Base-by-base conservation (phyloP, 2,888 invertebrate species). In the Chorisops tibialis region DNA sequence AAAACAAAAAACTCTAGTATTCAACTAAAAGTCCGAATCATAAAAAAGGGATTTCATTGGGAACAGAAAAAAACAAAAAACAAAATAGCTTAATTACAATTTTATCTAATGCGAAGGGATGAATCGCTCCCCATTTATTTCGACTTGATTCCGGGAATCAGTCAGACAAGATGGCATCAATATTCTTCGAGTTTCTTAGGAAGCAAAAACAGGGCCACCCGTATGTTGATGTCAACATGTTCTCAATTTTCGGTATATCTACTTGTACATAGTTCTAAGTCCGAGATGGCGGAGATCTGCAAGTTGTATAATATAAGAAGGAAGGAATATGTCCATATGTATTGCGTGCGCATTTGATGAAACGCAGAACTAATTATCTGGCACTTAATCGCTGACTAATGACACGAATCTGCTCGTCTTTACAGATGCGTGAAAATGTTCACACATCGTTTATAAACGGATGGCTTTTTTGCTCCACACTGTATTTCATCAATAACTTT, bases 371-470 rank as follows among this genome's bases (percentile, higher is more conserved):
- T 51, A 63, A 63, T 63, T 59, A 59, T 59, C 52, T 48, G 63
- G 54, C 63, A 63, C 63, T 63, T 63, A 63, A 63, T 63, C 60
- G 59, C 54, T 54, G 52, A 59, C 60, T 59, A 63, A 63, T 63
- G 63, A 59, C 19, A 52, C 63, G 60, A 48, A 60, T 54, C 63
- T n/a, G 54, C 43, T 43, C 35, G 58, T 58, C 18, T 18, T 38
- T 59, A 24, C 43, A 59, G 59, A 52, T 59, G 51, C 59, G 50
- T 43, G 45, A 51, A 51, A 48, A 47, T 63, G 47, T 63, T 63
- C 63, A 63, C 63, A 59, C 47, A 54, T 63, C 63, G 59, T 63
- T 63, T 52, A 52, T 22, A 18, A 12, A 21, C 60, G 49, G 41
- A 4, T 16, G 16, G 41, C 30, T 30, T 30, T 30, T 30, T 30